A percentile compares a stretch with the other conserved stretches of the same genome.
These are phyloP conservation scores for Aethes cnicana DNA, from an alignment of 2,888 invertebrate species.

Conservation along the genomic window DNA sequence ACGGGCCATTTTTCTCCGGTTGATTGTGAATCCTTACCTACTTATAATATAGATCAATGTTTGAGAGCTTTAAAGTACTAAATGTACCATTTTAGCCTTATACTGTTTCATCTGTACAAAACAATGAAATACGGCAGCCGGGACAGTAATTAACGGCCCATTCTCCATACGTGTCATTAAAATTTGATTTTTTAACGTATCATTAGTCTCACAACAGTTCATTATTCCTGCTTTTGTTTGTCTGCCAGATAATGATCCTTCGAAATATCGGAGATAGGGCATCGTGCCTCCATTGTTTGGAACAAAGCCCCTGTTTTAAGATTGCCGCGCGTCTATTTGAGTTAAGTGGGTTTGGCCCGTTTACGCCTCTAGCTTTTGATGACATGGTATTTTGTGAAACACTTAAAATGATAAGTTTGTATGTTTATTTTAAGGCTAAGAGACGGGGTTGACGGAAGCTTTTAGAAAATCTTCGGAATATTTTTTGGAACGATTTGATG, in stretches of 20 bases:
- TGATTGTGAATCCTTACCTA: too few relatives aligned
- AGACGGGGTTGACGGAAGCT: background rate
- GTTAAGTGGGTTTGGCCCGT: conserved; percentile 25
- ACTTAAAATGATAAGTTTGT: conserved; percentile 16
- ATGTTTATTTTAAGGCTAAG: conserved; percentile 1
- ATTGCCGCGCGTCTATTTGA: conserved; percentile 19
- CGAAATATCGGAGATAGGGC: conserved; percentile 24
- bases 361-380: conserved; percentile 24
- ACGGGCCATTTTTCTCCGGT: too few relatives aligned
- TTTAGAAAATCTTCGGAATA: background rate
- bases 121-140: too few relatives aligned
- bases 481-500: too few relatives aligned
- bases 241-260: conserved; percentile 28
- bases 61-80: too few relatives aligned
- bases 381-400: conserved; percentile 20
- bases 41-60: too few relatives aligned
- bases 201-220: conserved; percentile 18
- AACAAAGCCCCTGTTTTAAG: conserved; percentile 15
- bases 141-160: conserved; percentile 11
- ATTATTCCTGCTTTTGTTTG: conserved; percentile 26
- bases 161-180: conserved; percentile 23
- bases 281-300: conserved; percentile 5
- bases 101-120: too few relatives aligned
- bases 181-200: conserved; percentile 18
- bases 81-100: too few relatives aligned